These are phyloP conservation scores for Furcula furcula DNA, from an alignment of 2,888 invertebrate species.

Conservation along the genomic window DNA sequence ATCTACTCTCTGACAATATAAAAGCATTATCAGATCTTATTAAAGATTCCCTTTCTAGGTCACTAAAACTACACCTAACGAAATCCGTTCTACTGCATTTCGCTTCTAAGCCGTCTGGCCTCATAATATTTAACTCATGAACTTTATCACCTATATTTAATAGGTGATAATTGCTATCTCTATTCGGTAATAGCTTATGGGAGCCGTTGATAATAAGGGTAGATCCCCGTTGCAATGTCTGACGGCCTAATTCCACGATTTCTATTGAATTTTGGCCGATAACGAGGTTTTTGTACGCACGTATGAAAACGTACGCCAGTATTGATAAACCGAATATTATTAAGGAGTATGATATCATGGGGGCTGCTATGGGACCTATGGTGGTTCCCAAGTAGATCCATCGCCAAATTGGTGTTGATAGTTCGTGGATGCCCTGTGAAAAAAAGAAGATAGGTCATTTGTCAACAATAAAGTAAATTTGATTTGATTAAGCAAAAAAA, in stretches of 20 bases:
- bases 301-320: conserved; percentile 85
- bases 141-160: conserved; percentile 24
- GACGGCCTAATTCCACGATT: conserved; percentile 89
- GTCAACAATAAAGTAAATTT: too few species aligned
- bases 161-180: too few species aligned
- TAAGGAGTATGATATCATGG: conserved; percentile 86
- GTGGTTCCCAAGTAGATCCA: conserved; percentile 92
- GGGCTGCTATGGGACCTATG: conserved; percentile 87
- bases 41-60: conserved; percentile 59
- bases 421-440: conserved; percentile 87
- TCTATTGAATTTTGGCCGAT: conserved; percentile 86
- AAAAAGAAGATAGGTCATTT: too few species aligned
- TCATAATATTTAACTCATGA: conserved; percentile 50
- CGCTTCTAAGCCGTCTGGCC: conserved; percentile 48
- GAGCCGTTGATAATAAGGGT: conserved; percentile 82
- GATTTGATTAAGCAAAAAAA: too few species aligned
- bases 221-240: conserved; percentile 85
- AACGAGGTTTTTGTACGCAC: conserved; percentile 88
- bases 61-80: conserved; percentile 52
- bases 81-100: conserved; percentile 51
- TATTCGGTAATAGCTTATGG: conserved; percentile 71
- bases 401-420: conserved; percentile 89
- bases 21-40: conserved; percentile 66
- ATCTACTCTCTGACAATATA: conserved; percentile 57
- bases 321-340: conserved; percentile 86